Evolutionary conservation across 1,140 invertebrate genomes (phyloP).

Genomic region (Drosophila nebulosa): DNA sequence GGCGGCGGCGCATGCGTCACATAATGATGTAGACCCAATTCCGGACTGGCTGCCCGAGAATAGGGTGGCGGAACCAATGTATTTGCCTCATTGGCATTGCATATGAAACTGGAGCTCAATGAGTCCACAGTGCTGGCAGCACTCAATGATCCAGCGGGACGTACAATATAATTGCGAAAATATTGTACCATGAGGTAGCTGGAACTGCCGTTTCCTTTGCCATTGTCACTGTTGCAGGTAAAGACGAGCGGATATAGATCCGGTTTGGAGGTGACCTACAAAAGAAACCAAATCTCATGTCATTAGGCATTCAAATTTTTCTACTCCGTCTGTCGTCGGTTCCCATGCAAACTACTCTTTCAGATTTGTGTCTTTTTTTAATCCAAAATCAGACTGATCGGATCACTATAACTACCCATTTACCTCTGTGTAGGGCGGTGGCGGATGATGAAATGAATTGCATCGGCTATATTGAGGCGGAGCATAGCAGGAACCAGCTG

Average conservation of each 20-base stretch:
- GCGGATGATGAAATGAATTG: slow-evolving; percentile 88
- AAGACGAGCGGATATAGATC: slow-evolving; percentile 92
- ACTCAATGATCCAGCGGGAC: slow-evolving; percentile 87
- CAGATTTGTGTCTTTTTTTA: too few relatives aligned
- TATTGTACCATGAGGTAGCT: slow-evolving; percentile 91
- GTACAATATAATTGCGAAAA: slow-evolving; percentile 88
- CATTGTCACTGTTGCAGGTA: slow-evolving; percentile 85
- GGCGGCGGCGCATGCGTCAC: slow-evolving; percentile 64
- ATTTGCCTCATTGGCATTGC: slow-evolving; percentile 90
- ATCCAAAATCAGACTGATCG: too few relatives aligned
- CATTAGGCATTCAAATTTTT: too few relatives aligned
- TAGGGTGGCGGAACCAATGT: slow-evolving; percentile 90
- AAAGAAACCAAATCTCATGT: not conserved
- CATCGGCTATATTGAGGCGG: slow-evolving; percentile 90
- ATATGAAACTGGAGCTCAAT: slow-evolving; percentile 90
- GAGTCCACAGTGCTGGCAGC: slow-evolving; percentile 91
- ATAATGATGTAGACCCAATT: slow-evolving; percentile 82
- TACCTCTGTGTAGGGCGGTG: slow-evolving; percentile 92
- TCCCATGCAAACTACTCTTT: too few relatives aligned
- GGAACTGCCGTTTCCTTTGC: slow-evolving; percentile 85
- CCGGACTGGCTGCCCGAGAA: slow-evolving; percentile 88
- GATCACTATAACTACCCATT: too few relatives aligned
- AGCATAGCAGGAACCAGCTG: slow-evolving; percentile 88
- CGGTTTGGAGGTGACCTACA: slow-evolving; percentile 90
- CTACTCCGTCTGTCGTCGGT: too few relatives aligned